Evolutionary conservation across 2,888 invertebrate genomes (phyloP), one percentile per base, ranked within the genome.

Genomic region (Heliconius hortense): DNA sequence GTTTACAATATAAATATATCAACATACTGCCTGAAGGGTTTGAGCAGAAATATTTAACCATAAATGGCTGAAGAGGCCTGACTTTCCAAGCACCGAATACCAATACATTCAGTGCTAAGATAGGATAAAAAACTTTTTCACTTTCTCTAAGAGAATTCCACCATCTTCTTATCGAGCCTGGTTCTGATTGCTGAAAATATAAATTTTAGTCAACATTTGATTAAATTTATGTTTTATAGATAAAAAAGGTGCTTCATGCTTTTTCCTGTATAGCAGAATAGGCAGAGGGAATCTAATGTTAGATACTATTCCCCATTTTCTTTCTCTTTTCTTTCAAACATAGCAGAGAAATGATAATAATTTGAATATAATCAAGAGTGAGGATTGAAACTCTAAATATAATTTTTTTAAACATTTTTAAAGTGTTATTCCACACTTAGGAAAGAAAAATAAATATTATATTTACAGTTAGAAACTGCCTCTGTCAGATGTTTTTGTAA

Each of bases 51-150:
- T 97, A 98, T 85, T 95, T 96, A 69, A 96, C 87, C 98, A 99
- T 98, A 26, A 94, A 88, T 3, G 95, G 95, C 76, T 96, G 96
- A 43, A 97, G 87, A 21, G 94, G 84, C 15, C 97, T 97, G 7
- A 98, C 88, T 79, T 96, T 94, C 98, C 98, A 99, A 70, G 97
- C 95, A 0, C 95, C 90, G 90, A 97, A 98, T 1, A 98, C 97
- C 28, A 97, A 81, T 0, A 96, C 86, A 92, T 99, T 99, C 11
- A 96, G 86, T 13, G 96, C 95, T 84, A 97, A 96, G 81, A 99
- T 96, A 2, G 97, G 97, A 73, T 95, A 95, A 88, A 98, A 98
- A 10, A 97, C 94, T 88, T 95, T 96, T 85, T 98, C 96, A 66
- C 96, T 97, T 24, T 96, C 95, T 73, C 95, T 94, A 39, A 97